Evolutionary conservation across 1,140 invertebrate species (phyloP).

Genomic region (Steinernema feltiae): DNA sequence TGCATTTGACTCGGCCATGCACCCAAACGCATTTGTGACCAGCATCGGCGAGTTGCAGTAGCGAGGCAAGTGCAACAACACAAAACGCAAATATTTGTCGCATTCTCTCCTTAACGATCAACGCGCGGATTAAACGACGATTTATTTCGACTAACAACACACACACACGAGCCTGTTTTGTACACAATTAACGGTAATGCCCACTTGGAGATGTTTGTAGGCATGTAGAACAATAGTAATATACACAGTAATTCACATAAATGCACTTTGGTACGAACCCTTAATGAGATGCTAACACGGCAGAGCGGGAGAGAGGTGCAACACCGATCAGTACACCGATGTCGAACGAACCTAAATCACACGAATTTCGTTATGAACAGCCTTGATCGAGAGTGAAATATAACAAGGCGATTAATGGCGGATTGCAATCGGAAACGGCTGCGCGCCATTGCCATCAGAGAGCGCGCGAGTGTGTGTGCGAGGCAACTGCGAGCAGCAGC

Average conservation of each 20-base stretch:
- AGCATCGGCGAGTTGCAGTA: not conserved
- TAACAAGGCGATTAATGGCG: constrained; percentile 3
- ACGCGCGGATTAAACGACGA: not conserved
- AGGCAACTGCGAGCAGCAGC: not conserved
- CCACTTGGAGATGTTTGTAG: no score
- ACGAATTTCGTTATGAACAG: not conserved
- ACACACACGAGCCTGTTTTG: not conserved
- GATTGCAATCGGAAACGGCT: not conserved
- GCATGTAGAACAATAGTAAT: not conserved
- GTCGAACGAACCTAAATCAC: not conserved
- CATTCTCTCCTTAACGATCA: constrained; percentile 10
- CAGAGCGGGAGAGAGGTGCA: not conserved
- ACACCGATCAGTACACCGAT: no score
- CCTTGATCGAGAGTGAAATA: not conserved
- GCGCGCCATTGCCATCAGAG: no score
- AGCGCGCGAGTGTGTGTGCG: no score
- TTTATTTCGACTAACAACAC: not conserved
- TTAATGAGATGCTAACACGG: not conserved
- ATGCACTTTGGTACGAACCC: no score
- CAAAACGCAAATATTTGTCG: not conserved
- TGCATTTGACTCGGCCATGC: constrained; percentile 34
- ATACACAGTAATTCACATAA: not conserved
- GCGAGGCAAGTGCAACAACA: not conserved
- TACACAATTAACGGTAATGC: no score
- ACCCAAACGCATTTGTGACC: constrained; percentile 39